These are phyloP conservation scores for Bellardia pandia DNA, from an alignment of 2,888 invertebrate species.

Conservation along the genomic window DNA sequence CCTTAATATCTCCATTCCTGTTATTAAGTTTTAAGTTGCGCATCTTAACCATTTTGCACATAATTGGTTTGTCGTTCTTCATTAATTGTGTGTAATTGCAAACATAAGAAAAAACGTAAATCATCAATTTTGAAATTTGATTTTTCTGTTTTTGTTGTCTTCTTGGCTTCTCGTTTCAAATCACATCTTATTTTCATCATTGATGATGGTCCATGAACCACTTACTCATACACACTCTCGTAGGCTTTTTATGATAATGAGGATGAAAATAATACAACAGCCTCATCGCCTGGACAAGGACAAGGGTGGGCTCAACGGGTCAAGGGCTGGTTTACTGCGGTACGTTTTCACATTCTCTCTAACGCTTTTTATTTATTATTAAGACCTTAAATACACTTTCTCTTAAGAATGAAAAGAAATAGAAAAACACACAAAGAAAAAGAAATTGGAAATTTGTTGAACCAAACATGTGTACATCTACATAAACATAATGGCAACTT, in stretches of 20 bases:
- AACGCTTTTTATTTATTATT: constrained; percentile 69
- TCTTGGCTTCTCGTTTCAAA: constrained; percentile 72
- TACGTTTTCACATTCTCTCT: constrained; percentile 85
- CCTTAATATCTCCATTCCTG: constrained; percentile 25
- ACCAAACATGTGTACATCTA: constrained; percentile 70
- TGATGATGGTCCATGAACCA: constrained; percentile 65
- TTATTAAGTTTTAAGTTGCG: constrained; percentile 58
- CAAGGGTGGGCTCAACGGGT: constrained; percentile 89
- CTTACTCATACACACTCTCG: constrained; percentile 71
- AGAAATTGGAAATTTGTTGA: constrained; percentile 79
- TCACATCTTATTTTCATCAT: constrained; percentile 63
- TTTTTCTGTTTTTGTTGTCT: constrained; percentile 75
- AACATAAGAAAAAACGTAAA: constrained; percentile 49
- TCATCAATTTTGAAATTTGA: constrained; percentile 67
- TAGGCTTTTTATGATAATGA: constrained; percentile 84
- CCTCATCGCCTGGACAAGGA: constrained; percentile 84
- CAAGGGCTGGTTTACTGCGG: constrained; percentile 89
- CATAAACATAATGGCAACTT: constrained; percentile 68
- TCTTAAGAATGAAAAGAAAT: constrained; percentile 43
- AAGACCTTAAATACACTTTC: constrained; percentile 66
- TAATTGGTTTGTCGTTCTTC: constrained; percentile 39
- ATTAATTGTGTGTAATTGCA: constrained; percentile 46
- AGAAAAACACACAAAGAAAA: constrained; percentile 68
- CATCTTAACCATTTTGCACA: constrained; percentile 53
- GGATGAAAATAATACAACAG: constrained; percentile 84